Evolutionary conservation across 1,140 invertebrate species (phyloP).

Genomic region (Lepidurus arcticus): DNA sequence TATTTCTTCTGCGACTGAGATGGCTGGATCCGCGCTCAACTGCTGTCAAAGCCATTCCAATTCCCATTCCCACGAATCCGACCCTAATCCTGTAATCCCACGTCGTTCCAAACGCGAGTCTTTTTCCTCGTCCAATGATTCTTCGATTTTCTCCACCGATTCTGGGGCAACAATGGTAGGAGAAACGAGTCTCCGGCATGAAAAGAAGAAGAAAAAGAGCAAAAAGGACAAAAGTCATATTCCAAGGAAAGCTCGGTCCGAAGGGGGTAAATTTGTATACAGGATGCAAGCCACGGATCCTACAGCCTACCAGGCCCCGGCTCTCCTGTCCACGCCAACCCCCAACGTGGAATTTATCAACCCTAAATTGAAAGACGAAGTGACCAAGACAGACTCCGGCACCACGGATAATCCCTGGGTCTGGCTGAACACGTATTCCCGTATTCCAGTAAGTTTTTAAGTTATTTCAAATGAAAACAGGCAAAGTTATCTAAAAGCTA

Average conservation of each 20-base stretch:
- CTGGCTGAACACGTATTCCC: slow-evolving; percentile 42
- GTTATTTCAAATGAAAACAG: not conserved
- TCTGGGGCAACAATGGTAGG: not conserved
- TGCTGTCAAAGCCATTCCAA: not conserved
- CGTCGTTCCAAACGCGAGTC: not conserved
- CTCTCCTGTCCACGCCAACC: not conserved
- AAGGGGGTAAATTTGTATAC: not conserved
- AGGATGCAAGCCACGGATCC: not conserved
- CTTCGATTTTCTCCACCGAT: not conserved
- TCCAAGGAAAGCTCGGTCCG: not conserved
- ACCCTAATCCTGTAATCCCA: not conserved
- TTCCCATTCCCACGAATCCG: not conserved
- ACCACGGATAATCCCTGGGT: slow-evolving; percentile 37
- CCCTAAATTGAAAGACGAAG: slow-evolving; percentile 34
- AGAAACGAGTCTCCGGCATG: not conserved
- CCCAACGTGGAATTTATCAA: slow-evolving; percentile 36
- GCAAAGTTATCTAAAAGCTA: not conserved
- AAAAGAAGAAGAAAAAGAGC: not conserved
- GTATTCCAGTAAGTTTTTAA: slow-evolving; percentile 40
- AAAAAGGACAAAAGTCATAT: slow-evolving; percentile 2
- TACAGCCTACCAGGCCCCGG: not conserved
- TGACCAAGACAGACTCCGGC: slow-evolving; percentile 25
- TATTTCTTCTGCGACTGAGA: not conserved
- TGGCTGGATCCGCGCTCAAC: not conserved
- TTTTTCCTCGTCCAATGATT: not conserved